These are phyloP conservation scores for Brachycybe producta DNA, from an alignment of 2,888 invertebrate genomes.

Conservation along the genomic window DNA sequence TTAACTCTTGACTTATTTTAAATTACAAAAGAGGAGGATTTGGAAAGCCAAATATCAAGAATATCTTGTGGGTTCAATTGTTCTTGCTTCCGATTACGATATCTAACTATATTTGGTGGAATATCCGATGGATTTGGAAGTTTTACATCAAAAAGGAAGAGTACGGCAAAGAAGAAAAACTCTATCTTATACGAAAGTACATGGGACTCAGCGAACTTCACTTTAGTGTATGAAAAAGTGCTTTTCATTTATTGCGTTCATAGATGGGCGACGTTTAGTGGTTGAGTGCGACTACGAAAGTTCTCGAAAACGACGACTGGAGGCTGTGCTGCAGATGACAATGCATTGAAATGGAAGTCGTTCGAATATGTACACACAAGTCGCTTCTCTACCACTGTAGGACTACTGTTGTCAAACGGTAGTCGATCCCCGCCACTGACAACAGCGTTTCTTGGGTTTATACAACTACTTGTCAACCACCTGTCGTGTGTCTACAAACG, in stretches of 20 bases:
- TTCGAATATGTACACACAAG: no score
- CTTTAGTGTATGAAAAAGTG: conserved; percentile 37
- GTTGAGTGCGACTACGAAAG: no score
- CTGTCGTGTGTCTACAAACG: no score
- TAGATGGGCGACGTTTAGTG: neutral
- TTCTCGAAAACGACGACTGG: no score
- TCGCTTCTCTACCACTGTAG: no score
- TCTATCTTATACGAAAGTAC: conserved; percentile 65
- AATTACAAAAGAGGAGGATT: conserved; percentile 57
- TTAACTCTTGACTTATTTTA: neutral
- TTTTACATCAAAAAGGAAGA: conserved; percentile 59
- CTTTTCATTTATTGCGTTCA: neutral
- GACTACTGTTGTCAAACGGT: no score
- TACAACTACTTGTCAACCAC: no score
- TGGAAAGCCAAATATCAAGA: conserved; percentile 61
- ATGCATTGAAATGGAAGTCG: no score
- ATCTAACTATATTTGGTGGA: conserved; percentile 57
- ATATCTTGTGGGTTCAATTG: conserved; percentile 73
- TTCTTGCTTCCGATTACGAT: conserved; percentile 63
- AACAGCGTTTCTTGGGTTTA: no score
- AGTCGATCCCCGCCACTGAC: no score
- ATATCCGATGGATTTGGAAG: conserved; percentile 65
- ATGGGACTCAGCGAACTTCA: conserved; percentile 45
- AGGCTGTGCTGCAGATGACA: no score
- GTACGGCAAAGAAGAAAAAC: conserved; percentile 68